phyloP scores from a whole-genome alignment of 2,797 vertebrate genomes.

The Dicrostonyx torquatus region DNA sequence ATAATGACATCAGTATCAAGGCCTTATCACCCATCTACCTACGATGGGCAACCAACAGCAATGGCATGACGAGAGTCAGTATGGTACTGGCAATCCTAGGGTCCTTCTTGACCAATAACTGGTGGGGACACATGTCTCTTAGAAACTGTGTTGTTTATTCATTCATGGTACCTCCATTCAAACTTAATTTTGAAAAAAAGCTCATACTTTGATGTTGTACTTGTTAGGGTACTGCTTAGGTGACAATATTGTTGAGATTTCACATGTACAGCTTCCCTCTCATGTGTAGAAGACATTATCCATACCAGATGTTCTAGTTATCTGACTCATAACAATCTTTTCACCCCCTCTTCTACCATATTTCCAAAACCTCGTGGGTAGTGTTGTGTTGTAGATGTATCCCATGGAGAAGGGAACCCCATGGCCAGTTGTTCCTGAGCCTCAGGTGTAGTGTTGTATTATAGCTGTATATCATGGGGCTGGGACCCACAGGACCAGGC shows the following conservation, averaged over 20 bases:
- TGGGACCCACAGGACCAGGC: too few relatives aligned
- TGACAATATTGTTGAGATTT: background rate
- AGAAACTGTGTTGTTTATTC: background rate
- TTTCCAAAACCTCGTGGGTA: too few relatives aligned
- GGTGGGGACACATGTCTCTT: background rate
- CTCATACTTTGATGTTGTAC: background rate
- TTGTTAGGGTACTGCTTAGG: background rate
- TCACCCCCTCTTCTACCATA: too few relatives aligned
- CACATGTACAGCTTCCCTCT: too few relatives aligned
- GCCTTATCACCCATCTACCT: background rate
- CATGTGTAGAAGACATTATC: background rate
- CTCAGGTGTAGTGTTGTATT: too few relatives aligned
- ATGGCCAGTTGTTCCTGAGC: background rate
- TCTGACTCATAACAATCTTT: background rate
- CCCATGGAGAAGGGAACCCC: background rate
- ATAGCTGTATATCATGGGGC: too few relatives aligned
- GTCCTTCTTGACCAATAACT: background rate
- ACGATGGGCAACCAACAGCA: background rate
- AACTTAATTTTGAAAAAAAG: background rate
- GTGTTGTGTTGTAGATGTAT: background rate
- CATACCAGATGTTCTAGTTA: background rate
- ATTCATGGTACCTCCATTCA: background rate
- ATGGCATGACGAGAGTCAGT: background rate
- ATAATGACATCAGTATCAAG: background rate
- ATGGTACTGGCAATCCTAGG: background rate